These are phyloP conservation scores for Egretta garzetta DNA, from an alignment of 2,113 vertebrate genomes.

Conservation along the genomic window DNA sequence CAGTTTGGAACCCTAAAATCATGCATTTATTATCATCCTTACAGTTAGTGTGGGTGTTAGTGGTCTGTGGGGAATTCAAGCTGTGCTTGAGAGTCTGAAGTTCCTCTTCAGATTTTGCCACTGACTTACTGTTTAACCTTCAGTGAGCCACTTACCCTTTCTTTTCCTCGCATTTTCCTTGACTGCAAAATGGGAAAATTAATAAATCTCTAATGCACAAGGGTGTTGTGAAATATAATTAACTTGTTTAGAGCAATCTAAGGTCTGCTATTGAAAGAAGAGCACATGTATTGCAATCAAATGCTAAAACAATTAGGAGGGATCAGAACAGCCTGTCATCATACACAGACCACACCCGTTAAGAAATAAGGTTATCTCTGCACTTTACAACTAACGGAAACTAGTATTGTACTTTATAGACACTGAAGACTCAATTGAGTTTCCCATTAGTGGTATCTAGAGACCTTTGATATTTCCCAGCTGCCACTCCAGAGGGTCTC, in stretches of 20 bases:
- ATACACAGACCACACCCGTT: neutral
- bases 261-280: conserved; percentile 17
- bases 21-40: neutral
- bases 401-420: neutral
- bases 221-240: conserved; percentile 52
- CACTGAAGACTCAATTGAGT: neutral
- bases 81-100: neutral
- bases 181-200: conserved; percentile 5
- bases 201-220: conserved; percentile 18
- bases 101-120: neutral
- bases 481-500: neutral
- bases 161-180: neutral
- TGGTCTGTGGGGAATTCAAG: neutral
- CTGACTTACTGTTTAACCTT: neutral
- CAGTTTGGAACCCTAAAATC: neutral
- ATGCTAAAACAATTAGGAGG: conserved; percentile 45
- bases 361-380: conserved; percentile 14
- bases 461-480: neutral
- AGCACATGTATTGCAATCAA: conserved; percentile 46
- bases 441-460: neutral
- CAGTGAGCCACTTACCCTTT: neutral
- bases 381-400: neutral
- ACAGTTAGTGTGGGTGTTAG: neutral
- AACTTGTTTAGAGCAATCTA: conserved; percentile 50
- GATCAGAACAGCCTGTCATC: conserved; percentile 17